Base-by-base conservation (phyloP, 2,888 invertebrate species). In the Drosophila mimetica region DNA sequence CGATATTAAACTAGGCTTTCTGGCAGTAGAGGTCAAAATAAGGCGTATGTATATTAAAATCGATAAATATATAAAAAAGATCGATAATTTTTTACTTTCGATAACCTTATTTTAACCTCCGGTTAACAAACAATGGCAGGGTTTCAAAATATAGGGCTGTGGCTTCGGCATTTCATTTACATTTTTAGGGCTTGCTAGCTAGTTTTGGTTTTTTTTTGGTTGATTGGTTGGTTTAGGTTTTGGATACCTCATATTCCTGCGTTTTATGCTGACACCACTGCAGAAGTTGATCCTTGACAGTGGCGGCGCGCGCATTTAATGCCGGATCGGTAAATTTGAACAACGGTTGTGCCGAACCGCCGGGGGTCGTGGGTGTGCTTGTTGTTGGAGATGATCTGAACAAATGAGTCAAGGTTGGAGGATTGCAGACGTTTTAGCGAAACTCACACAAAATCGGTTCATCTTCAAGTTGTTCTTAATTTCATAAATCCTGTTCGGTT, bases 241-340 rank as follows among this genome's bases (percentile, higher is more conserved):
- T 85, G 74, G 86, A 89, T 96, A 98, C 98, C 96, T 98, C 96
- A 93, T 99, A 99, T 94, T 97, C 98, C 94, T 96, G 95, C 90
- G 98, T 98, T 95, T 98, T 98, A 94, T 96, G 96, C 93, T 97
- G 96, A 94, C 97, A 97, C 99, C 99, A 99, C 93, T 96, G 95
- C 93, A 99, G 95, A 92, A 99, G 94, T 93, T 97, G 95, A 92
- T 98, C 98, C 95, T 98, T 99, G 93, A 98, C 97, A 93, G 97
- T 96, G 93, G 95, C 96, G 91, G 98, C 98, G 93, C 96, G 97
- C 93, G 96, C 95, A 92, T 95, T 95, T 93, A 98, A 94, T 93
- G 95, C 95, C 91, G 96, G 96, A 93, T 97, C 97, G 92, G 96
- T 96, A 94, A 97, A 97, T 95, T 95, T 96, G 95, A 97, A 97